These are phyloP conservation scores for Mythimna pallens DNA, from an alignment of 2,888 invertebrate genomes.

Conservation along the genomic window DNA sequence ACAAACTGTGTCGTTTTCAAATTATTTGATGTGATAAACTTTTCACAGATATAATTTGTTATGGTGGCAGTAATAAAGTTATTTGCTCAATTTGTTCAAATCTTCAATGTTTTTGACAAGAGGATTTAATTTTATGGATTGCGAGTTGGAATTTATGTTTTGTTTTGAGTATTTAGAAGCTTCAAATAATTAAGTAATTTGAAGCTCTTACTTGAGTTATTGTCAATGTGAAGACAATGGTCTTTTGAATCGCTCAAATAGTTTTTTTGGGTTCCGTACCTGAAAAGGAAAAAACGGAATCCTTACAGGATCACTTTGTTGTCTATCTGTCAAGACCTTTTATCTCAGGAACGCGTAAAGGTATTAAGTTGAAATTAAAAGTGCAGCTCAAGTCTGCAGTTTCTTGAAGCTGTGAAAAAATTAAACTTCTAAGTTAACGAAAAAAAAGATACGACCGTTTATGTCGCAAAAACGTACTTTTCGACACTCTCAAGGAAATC, in stretches of 20 bases:
- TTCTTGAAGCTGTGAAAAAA: no score
- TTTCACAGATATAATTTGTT: slow-evolving; percentile 34
- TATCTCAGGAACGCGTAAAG: no score
- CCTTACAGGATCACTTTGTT: no score
- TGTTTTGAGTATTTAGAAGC: background rate
- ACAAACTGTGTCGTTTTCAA: slow-evolving; percentile 75
- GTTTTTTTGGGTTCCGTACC: no score
- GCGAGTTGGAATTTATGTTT: slow-evolving; percentile 5
- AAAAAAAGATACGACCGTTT: no score
- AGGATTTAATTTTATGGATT: slow-evolving; percentile 20
- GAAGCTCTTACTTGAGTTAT: background rate
- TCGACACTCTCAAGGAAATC: no score
- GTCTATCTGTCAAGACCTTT: no score
- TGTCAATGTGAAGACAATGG: background rate
- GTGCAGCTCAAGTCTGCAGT: no score
- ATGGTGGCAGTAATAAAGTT: slow-evolving; percentile 16
- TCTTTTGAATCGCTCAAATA: background rate
- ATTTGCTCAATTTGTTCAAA: slow-evolving; percentile 23
- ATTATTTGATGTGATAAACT: slow-evolving; percentile 66
- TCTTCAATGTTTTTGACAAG: slow-evolving; percentile 21
- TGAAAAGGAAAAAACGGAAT: no score
- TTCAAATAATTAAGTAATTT: background rate
- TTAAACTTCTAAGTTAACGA: no score
- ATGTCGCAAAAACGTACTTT: no score
- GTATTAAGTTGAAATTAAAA: no score